Evolutionary conservation across 2,888 invertebrate genomes (phyloP), one percentile per base, ranked within the genome.

Genomic region (Notocelia uddmanniana): DNA sequence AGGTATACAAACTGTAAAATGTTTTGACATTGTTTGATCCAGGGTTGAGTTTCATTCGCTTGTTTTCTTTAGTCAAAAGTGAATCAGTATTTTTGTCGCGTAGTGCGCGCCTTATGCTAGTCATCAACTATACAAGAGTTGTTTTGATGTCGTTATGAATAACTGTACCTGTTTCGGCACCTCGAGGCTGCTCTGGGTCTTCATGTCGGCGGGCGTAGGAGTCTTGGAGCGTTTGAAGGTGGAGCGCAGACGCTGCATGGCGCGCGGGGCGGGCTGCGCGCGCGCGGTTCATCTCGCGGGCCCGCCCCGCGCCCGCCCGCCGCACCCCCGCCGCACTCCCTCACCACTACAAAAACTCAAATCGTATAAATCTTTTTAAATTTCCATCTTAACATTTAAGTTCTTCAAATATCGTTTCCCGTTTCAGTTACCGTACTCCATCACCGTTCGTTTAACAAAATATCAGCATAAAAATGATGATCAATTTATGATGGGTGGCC

Each of bases 171-270:
- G 97, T 87, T 97, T 97, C 78, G 98, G 98, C 81, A 98, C 97
- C 89, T 98, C 98, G 82, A 98, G 95, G 90, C 97, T 97, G 92
- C 97, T 97, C 88, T 97, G 97, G 78, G 97, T 97, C 95, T 97
- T 97, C 97, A 97, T 97, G 93, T 98, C 97, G 85, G 97, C 96
- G 79, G 97, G 97, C 76, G 97, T 98, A 76, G 97, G 97, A 79
- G 97, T 97, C 84, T 96, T 96, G 88, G 97, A 97, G 86, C 97
- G 96, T 93, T 96, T 97, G 95, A 97, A 97, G 77, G 97, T 97
- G 89, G 97, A 96, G 88, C 97, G 96, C 94, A 97, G 94, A 87
- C 96, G 95, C 94, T 96, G 96, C 96, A 96, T 96, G 87, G 91
- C 93, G 88, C 90, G 86, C 89, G 91, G 91, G 89, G 89, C 91